Conservation (phyloP, 2,888 invertebrate species). For the Drosophila bunnanda region DNA sequence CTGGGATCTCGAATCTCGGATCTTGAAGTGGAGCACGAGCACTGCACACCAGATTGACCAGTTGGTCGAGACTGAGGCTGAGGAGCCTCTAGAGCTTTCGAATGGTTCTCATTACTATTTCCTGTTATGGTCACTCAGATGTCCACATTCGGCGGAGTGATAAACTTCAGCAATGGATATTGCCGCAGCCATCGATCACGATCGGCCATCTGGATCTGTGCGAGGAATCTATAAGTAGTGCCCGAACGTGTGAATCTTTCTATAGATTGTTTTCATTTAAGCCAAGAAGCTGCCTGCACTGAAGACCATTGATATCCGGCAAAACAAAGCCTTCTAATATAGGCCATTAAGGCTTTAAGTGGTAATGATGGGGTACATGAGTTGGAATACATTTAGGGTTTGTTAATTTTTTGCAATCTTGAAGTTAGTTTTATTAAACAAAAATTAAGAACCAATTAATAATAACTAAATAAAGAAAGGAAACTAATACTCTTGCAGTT, state of each 20-base stretch:
- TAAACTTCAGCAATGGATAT: slow-evolving; percentile 38
- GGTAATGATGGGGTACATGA: background rate
- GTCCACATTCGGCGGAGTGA: slow-evolving; percentile 44
- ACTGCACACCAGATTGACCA: slow-evolving; percentile 39
- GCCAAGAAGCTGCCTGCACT: background rate
- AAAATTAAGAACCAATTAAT: too few species aligned
- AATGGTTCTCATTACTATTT: slow-evolving; percentile 46
- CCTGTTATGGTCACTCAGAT: slow-evolving; percentile 47
- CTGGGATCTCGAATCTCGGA: slow-evolving; percentile 12
- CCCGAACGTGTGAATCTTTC: slow-evolving; percentile 26
- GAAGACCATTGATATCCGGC: slow-evolving; percentile 5
- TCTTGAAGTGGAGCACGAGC: slow-evolving; percentile 71
- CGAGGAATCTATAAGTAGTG: slow-evolving; percentile 25
- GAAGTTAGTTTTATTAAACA: too few species aligned
- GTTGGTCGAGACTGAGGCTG: background rate
- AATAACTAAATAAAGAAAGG: too few species aligned
- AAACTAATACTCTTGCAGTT: too few species aligned
- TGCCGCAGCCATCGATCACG: slow-evolving; percentile 42
- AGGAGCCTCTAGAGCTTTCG: slow-evolving; percentile 40
- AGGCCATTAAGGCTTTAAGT: background rate
- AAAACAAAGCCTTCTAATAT: background rate
- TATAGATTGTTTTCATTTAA: slow-evolving; percentile 7
- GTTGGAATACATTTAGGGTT: too few species aligned
- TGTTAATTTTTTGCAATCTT: too few species aligned
- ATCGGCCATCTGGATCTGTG: slow-evolving; percentile 34